These are phyloP conservation scores for Burhinus oedicnemus DNA, from an alignment of 2,113 vertebrate genomes.

Conservation along the genomic window DNA sequence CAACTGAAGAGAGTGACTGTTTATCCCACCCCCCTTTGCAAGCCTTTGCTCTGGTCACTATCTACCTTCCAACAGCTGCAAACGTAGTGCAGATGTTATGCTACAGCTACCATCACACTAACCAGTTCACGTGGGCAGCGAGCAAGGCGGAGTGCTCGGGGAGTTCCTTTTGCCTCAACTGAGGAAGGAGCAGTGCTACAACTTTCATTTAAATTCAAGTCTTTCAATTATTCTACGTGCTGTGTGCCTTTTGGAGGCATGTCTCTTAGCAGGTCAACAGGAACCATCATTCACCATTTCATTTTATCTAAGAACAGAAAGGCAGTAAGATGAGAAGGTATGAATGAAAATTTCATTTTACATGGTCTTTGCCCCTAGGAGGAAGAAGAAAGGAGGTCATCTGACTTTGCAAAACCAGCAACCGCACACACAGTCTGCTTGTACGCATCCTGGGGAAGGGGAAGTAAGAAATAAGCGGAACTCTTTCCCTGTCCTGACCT, in stretches of 20 bases:
- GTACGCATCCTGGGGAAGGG: neutral
- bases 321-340: neutral
- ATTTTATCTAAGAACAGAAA: neutral
- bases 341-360: neutral
- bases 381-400: neutral
- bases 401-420: neutral
- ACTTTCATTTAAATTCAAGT: too few relatives aligned
- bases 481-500: neutral
- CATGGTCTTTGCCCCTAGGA: neutral
- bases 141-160: accelerated
- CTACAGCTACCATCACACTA: neutral
- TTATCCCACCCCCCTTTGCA: neutral
- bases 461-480: neutral
- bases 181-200: neutral
- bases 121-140: accelerated
- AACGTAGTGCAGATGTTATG: accelerated
- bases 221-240: neutral
- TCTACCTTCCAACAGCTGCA: neutral
- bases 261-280: neutral
- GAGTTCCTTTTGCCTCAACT: neutral
- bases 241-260: neutral
- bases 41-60: neutral
- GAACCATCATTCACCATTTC: neutral
- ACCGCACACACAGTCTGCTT: too few relatives aligned
- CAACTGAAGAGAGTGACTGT: neutral